Evolutionary conservation across 2,797 vertebrate species (phyloP), one percentile per base, ranked within the genome.

Genomic region (Gobio occitaniae): DNA sequence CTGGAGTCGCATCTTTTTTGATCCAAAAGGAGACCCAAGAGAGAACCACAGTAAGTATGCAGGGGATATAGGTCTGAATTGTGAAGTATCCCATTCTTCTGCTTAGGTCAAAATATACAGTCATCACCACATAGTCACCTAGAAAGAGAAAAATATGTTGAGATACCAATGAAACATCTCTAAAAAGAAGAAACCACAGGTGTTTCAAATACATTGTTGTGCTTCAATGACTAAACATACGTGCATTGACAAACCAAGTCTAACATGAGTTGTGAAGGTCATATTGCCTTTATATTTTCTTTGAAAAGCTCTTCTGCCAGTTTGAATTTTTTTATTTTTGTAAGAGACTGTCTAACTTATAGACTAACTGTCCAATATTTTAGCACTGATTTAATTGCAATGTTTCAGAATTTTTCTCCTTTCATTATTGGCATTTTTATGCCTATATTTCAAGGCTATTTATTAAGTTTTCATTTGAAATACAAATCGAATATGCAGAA

Each of bases 11-110:
- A 70, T 99, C 98, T 90, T 98, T 98, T 92, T 99, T 99, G 90
- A 99, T 99, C 97, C 97, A 99, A 91, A 99, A 98, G 9, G 97
- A 99, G 13, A 99, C 98, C 98, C 98, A 99, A 72, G 97, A 99
- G 56, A 99, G 94, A 84, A 99, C 98, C 89, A 99, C 98, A 1
- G 97, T 99, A 87, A 99, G 95, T 92, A 98, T 97, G 90, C 98
- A 99, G 84, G 98, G 98, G 88, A 99, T 99, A 92, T 99, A 99
- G 0, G 98, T 99, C 92, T 99, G 98, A 92, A 99, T 99, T 90
- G 98, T 99, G 92, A 99, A 99, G 93, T 98, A 99, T 63, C 98
- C 98, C 98, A 99, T 99, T 92, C 98, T 96, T 92, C 98, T 94
- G 65, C 97, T 98, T 92, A 99, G 92, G 89, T 99, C 97, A 68